Conservation (phyloP, 2,113 vertebrate species). For the Myotis yumanensis region DNA sequence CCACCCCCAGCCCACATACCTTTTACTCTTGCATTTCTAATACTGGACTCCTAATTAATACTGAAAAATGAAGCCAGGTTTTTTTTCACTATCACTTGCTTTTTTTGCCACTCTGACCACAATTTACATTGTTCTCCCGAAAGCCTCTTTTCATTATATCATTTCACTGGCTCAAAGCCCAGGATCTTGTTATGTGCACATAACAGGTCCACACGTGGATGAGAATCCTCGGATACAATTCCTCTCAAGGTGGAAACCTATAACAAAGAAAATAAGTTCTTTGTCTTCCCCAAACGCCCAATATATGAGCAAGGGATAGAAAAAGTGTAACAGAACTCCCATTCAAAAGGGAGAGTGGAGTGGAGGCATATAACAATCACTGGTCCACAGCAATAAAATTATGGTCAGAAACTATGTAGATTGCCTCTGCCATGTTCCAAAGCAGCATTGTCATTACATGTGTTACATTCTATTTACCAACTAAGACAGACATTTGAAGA, state of each 20-base stretch:
- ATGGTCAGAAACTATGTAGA: neutral
- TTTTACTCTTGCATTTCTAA: neutral
- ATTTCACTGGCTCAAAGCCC: neutral
- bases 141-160: neutral
- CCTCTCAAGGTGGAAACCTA: neutral
- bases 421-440: neutral
- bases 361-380: neutral
- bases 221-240: neutral
- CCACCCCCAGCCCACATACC: neutral
- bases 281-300: neutral
- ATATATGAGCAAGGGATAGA: slow-evolving; percentile 18
- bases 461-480: neutral
- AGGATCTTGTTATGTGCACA: slow-evolving; percentile 1
- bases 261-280: neutral
- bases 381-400: neutral
- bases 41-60: neutral
- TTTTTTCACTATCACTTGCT: neutral
- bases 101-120: neutral
- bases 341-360: neutral
- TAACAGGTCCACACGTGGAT: neutral
- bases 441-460: neutral
- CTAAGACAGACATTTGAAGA: neutral
- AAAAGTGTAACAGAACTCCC: neutral
- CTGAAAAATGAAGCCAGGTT: neutral
- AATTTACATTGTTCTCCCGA: neutral